phyloP scores from a whole-genome alignment of 2,888 invertebrate species.

The Pyrochroa serraticornis region DNA sequence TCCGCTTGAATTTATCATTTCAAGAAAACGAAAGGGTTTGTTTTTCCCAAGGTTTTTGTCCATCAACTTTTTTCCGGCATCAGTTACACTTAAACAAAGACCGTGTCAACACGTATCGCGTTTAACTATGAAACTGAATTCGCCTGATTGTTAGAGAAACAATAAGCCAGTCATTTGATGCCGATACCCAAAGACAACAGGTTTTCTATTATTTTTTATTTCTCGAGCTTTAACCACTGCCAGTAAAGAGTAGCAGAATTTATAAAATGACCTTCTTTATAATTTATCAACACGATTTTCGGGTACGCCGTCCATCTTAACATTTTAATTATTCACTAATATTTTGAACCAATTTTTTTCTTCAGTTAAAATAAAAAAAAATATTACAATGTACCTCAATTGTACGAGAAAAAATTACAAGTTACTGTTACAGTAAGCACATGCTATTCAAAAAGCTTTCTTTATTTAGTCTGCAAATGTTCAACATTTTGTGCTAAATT shows the following conservation, averaged over 20 bases:
- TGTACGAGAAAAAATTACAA: no score
- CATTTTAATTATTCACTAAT: no score
- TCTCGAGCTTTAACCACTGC: background rate
- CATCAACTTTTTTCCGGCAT: background rate
- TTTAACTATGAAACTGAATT: constrained; percentile 46
- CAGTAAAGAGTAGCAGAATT: background rate
- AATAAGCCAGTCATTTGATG: constrained; percentile 41
- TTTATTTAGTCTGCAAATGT: no score
- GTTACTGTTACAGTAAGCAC: no score
- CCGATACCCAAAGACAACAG: constrained; percentile 39
- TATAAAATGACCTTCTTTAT: no score
- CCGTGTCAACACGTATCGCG: constrained; percentile 39
- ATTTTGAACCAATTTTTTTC: no score
- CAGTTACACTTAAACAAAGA: constrained; percentile 20
- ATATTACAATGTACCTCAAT: no score
- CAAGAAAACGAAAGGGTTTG: constrained; percentile 23
- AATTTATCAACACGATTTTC: no score
- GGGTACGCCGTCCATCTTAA: no score
- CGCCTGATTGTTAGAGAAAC: constrained; percentile 44
- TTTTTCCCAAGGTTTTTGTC: constrained; percentile 17
- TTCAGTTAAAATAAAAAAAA: no score
- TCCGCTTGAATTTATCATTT: constrained; percentile 22
- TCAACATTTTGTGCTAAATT: no score
- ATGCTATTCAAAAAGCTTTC: no score
- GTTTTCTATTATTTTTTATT: constrained; percentile 36